These are phyloP conservation scores for Ailurus styani DNA, from an alignment of 2,113 vertebrate genomes.

Conservation along the genomic window DNA sequence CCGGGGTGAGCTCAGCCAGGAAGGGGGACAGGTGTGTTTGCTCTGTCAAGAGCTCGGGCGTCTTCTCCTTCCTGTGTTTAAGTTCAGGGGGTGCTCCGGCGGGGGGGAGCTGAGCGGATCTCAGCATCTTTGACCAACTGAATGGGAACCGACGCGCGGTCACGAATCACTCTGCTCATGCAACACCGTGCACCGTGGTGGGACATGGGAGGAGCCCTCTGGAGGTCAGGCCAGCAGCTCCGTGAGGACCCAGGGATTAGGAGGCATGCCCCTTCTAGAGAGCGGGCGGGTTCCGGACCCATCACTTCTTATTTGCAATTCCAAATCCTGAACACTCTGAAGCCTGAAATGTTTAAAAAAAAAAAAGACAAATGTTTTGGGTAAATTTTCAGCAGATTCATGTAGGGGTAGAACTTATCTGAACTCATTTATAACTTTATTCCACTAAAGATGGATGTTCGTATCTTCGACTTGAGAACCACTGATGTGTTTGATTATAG, in stretches of 20 bases:
- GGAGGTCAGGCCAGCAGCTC: rapidly evolving
- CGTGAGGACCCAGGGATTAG: not conserved
- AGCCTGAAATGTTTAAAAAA: not conserved
- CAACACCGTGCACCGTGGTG: rapidly evolving
- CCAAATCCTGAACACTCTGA: not conserved
- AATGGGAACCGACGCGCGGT: not conserved
- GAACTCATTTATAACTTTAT: rapidly evolving
- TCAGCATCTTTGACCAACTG: rapidly evolving
- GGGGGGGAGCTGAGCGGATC: not conserved
- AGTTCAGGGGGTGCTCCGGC: rapidly evolving
- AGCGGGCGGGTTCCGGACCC: rapidly evolving
- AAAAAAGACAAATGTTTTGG: too few species aligned
- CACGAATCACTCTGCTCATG: rapidly evolving
- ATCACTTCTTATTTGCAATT: not conserved
- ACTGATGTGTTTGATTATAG: not conserved
- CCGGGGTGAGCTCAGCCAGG: not conserved
- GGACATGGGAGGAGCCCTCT: rapidly evolving
- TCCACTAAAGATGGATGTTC: rapidly evolving
- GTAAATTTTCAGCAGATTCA: not conserved
- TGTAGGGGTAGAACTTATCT: not conserved
- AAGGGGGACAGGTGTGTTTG: not conserved
- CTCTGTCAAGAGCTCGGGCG: not conserved
- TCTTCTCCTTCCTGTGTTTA: not conserved
- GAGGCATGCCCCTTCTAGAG: rapidly evolving
- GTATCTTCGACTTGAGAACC: not conserved